Percentiles rank a stretch among this genome's conserved stretches.
phyloP scores from a whole-genome alignment of 2,888 invertebrate genomes.

The Lampropteryx suffumata region DNA sequence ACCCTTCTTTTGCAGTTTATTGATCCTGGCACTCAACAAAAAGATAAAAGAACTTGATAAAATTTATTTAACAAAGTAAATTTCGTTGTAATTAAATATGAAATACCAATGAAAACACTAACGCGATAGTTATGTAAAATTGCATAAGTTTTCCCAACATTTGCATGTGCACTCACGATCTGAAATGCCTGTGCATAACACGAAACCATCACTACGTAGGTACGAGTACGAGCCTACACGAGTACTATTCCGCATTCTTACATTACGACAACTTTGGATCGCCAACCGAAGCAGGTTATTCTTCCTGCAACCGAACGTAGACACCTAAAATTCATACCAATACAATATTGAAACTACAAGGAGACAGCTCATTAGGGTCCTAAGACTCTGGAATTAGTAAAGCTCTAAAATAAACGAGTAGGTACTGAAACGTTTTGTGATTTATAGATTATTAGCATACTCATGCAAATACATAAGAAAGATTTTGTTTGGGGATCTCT shows the following conservation, averaged over 20 bases:
- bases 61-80: too few species aligned
- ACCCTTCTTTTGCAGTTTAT: too few species aligned
- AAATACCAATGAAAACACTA: constrained; percentile 17
- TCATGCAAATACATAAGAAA: too few species aligned
- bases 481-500: too few species aligned
- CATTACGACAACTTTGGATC: constrained; percentile 7
- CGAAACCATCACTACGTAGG: constrained; percentile 14
- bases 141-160: constrained; percentile 26
- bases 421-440: too few species aligned
- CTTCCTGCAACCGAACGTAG: background rate
- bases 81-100: background rate
- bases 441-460: too few species aligned
- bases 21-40: too few species aligned
- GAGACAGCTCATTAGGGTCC: too few species aligned
- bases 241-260: constrained; percentile 26
- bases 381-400: too few species aligned
- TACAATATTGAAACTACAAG: background rate
- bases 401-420: too few species aligned
- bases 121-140: constrained; percentile 26
- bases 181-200: constrained; percentile 13
- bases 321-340: too few species aligned
- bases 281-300: constrained; percentile 5
- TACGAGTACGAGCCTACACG: background rate
- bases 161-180: constrained; percentile 25
- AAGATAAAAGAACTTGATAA: too few species aligned